Conservation (phyloP, 2,888 invertebrate genomes). For the Drosophila fungiperda region DNA sequence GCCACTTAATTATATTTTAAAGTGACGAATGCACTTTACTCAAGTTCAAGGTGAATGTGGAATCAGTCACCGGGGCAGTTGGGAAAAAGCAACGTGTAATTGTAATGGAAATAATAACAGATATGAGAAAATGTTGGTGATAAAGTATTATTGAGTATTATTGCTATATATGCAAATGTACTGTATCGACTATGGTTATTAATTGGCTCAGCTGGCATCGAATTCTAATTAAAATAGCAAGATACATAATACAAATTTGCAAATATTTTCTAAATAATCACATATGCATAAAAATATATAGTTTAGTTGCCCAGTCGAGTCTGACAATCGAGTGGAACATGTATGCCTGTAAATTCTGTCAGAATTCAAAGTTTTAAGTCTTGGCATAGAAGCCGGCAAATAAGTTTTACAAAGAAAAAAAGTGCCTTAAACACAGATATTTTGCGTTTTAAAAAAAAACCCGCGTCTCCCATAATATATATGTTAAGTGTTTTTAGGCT, state of each 20-base stretch:
- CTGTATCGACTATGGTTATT: not conserved
- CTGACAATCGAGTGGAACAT: not conserved
- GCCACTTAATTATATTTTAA: constrained; percentile 14
- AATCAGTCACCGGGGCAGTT: constrained; percentile 15
- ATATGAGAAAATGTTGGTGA: constrained; percentile 8
- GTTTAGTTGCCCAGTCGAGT: not conserved
- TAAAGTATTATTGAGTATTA: constrained; percentile 3
- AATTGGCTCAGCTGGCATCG: too few relatives aligned
- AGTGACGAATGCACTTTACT: constrained; percentile 34
- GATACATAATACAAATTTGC: not conserved
- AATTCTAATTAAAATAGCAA: not conserved
- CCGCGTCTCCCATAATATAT: not conserved
- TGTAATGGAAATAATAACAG: constrained; percentile 16
- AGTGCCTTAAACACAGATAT: not conserved
- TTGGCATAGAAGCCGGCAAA: not conserved
- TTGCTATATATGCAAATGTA: not conserved
- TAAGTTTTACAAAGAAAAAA: not conserved
- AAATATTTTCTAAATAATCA: not conserved
- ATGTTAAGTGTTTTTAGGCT: not conserved
- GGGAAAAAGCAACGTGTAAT: constrained; percentile 15
- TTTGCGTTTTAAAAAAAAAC: not conserved
- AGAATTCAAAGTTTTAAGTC: not conserved
- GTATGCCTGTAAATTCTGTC: not conserved
- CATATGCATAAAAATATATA: not conserved
- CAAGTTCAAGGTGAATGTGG: constrained; percentile 65